A percentile compares a stretch with the other conserved stretches of the same genome.
Evolutionary conservation across 2,797 vertebrate species (phyloP).

Genomic region (Spea hammondii): DNA sequence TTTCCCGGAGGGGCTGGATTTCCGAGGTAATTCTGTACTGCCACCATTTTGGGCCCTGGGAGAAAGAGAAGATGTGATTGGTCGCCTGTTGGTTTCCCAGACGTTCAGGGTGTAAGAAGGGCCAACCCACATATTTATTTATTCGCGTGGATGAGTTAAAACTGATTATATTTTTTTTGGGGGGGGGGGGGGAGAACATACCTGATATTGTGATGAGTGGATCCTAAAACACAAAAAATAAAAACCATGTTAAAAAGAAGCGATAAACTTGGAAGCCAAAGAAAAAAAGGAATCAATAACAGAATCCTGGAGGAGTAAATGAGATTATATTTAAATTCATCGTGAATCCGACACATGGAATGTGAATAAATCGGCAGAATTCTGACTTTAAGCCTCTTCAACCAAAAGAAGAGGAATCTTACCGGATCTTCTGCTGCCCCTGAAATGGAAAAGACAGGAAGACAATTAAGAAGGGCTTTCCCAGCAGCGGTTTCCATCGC

Average conservation of each 20-base stretch:
- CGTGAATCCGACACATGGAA: no score
- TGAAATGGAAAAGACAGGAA: conserved; percentile 49
- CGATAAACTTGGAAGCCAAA: no score
- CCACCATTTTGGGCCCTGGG: conserved; percentile 95
- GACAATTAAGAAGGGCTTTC: background rate
- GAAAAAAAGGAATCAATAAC: no score
- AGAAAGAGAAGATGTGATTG: background rate
- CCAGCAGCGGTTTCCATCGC: background rate
- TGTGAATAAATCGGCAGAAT: no score
- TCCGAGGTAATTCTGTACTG: conserved; percentile 89
- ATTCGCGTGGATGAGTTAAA: no score
- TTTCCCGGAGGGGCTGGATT: conserved; percentile 83
- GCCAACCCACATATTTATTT: no score
- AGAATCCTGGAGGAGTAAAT: no score
- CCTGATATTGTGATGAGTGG: conserved; percentile 62
- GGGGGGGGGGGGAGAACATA: conserved; percentile 57
- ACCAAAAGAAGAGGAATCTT: conserved; percentile 2
- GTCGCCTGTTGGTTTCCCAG: no score
- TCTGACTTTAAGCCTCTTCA: background rate
- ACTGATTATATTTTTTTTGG: no score
- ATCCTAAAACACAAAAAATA: conserved; percentile 61
- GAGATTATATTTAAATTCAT: no score
- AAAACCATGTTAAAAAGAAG: background rate
- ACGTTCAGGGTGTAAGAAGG: no score
- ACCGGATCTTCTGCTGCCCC: conserved; percentile 70